Base-by-base conservation (phyloP, 2,888 invertebrate genomes). In the Pharmacophagus antenor region DNA sequence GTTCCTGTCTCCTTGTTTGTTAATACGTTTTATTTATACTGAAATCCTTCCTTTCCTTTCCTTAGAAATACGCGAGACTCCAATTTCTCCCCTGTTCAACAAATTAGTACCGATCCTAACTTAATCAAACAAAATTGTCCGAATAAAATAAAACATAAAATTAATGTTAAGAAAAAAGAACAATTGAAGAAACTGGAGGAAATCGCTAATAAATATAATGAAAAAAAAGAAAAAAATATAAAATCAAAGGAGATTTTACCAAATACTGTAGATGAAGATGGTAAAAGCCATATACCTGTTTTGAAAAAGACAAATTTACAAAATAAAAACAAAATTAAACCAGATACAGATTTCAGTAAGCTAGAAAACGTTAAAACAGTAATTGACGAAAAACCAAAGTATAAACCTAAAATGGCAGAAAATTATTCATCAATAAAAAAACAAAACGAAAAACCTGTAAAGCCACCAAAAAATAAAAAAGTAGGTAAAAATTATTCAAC, bases 1-100 rank as follows among this genome's bases (percentile, higher is more conserved):
- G 70, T 82, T 90, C 90, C 89, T 88, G 80, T 82, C 89, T 89
- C 89, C 90, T 90, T 89, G 83, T 90, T 90, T 90, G 88, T 80
- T 69, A 64, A 68, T 55, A 67, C 59, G 52, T 62, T 61, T 63
- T 52, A 52, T 62, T 63, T 56, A 65, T 62, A 67, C 72, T 76
- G 70, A 57, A 62, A 67, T 67, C 85, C 88, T 85, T 88, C 88
- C 88, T 89, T 88, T 88, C 86, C 88, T 76, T 79, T 84, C 76
- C 74, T 51, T 88, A 90, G 90, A 84, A 74, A 73, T 65, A 63
- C 68, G 65, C 79, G 82, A 80, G 80, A 82, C 64, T 67, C 79
- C 68, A 69, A 71, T 60, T 69, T 72, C 63, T 65, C 78, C 65
- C 66, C 73, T 61, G 64, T 76, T 67, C 80, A 82, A 76, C 74